phyloP scores from a whole-genome alignment of 2,888 invertebrate species.

The Nesidiocoris tenuis region DNA sequence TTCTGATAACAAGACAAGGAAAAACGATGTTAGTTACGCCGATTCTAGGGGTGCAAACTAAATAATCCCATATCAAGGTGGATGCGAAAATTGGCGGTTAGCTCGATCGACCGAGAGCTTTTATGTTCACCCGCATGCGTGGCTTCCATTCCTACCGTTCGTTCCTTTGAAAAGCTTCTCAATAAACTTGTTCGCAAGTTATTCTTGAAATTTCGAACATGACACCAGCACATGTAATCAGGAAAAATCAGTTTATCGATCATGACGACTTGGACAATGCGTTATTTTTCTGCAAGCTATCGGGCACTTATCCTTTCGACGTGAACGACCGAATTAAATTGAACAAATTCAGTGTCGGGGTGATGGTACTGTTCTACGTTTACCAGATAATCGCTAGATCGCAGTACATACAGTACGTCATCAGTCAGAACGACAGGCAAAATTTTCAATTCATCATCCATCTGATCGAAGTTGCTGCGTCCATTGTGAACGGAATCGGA shows the following conservation, averaged over 20 bases:
- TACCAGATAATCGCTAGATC: neutral
- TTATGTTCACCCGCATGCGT: too few relatives aligned
- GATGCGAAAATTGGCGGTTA: too few relatives aligned
- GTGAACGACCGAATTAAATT: conserved; percentile 1
- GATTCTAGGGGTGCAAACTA: too few relatives aligned
- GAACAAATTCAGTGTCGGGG: neutral
- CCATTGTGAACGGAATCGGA: neutral
- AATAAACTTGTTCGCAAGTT: too few relatives aligned
- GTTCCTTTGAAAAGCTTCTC: too few relatives aligned
- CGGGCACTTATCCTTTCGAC: conserved; percentile 1
- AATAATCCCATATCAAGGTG: too few relatives aligned
- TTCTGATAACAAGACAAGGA: too few relatives aligned
- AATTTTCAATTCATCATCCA: conserved; percentile 1
- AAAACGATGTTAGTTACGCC: too few relatives aligned
- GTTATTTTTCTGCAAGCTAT: neutral
- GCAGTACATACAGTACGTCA: neutral
- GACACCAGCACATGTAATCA: too few relatives aligned
- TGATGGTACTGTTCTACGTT: neutral
- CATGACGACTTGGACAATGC: conserved; percentile 2
- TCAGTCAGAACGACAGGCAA: neutral
- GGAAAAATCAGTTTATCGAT: neutral
- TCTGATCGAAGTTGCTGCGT: neutral
- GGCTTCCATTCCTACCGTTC: too few relatives aligned
- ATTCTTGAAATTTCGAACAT: too few relatives aligned
- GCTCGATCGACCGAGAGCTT: too few relatives aligned